A percentile compares a stretch with the other conserved stretches of the same genome.
Evolutionary conservation across 2,113 vertebrate genomes (phyloP).

Genomic region (Hemiscyllium ocellatum): DNA sequence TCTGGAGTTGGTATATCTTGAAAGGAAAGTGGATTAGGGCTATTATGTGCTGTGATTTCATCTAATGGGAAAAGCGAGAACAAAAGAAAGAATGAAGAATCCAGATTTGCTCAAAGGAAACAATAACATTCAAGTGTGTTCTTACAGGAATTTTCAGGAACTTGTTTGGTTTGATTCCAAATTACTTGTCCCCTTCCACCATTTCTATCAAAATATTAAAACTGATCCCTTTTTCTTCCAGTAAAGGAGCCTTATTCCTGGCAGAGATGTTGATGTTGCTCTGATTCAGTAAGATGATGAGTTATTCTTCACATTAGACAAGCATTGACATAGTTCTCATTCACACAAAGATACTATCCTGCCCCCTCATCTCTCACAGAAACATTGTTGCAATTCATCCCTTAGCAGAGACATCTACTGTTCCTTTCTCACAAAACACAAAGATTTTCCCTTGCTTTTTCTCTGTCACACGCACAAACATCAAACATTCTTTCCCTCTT

Average conservation of each 20-base stretch:
- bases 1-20: too few relatives aligned
- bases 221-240: too few relatives aligned
- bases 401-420: not conserved
- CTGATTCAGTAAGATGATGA: not conserved
- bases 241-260: not conserved
- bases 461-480: not conserved
- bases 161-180: not conserved
- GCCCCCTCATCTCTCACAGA: constrained; percentile 21
- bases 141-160: not conserved
- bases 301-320: not conserved
- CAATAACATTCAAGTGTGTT: not conserved
- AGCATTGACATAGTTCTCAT: not conserved
- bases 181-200: too few relatives aligned
- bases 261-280: not conserved
- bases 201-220: not conserved
- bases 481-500: not conserved
- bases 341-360: constrained; percentile 25
- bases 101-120: not conserved
- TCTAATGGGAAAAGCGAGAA: too few relatives aligned
- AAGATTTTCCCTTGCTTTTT: not conserved
- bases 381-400: constrained; percentile 33
- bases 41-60: too few relatives aligned
- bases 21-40: too few relatives aligned
- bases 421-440: constrained; percentile 34
- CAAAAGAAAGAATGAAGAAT: too few relatives aligned